Evolutionary conservation across 2,888 invertebrate species (phyloP).

Genomic region (Erynnis tages): DNA sequence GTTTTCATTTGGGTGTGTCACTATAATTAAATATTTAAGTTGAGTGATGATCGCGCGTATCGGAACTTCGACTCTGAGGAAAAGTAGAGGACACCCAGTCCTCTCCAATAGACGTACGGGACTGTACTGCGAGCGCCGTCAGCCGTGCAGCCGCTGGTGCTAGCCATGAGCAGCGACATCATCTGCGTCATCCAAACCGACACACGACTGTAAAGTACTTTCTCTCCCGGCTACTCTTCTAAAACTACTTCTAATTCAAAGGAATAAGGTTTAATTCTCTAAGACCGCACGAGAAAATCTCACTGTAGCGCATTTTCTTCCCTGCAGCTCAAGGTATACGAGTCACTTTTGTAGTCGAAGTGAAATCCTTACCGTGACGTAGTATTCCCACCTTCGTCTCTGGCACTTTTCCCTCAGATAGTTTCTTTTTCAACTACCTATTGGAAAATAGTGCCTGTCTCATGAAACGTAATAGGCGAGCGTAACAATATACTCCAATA

Average conservation of each 20-base stretch:
- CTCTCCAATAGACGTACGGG: conserved; percentile 56
- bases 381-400: conserved; percentile 57
- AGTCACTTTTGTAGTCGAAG: conserved; percentile 41
- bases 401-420: conserved; percentile 70
- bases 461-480: conserved; percentile 6
- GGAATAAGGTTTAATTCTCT: conserved; percentile 51
- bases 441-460: conserved; percentile 26
- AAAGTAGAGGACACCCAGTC: conserved; percentile 41
- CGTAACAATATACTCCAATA: background rate
- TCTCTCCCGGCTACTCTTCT: conserved; percentile 55
- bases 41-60: conserved; percentile 42
- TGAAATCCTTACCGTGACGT: conserved; percentile 52
- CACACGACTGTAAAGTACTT: conserved; percentile 77
- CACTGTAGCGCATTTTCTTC: conserved; percentile 47
- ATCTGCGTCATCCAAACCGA: conserved; percentile 72
- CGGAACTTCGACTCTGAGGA: conserved; percentile 33
- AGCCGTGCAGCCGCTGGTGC: conserved; percentile 44
- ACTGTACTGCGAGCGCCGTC: conserved; percentile 55
- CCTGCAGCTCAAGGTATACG: conserved; percentile 44
- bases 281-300: conserved; percentile 2
- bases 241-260: conserved; percentile 52
- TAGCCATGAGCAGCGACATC: conserved; percentile 50
- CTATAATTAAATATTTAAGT: conserved; percentile 28
- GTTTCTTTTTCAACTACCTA: conserved; percentile 58
- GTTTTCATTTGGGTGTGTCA: conserved; percentile 49